Percentiles rank a stretch among this genome's conserved stretches.
These are phyloP conservation scores for Bibio marci DNA, from an alignment of 2,888 invertebrate species.

Conservation along the genomic window DNA sequence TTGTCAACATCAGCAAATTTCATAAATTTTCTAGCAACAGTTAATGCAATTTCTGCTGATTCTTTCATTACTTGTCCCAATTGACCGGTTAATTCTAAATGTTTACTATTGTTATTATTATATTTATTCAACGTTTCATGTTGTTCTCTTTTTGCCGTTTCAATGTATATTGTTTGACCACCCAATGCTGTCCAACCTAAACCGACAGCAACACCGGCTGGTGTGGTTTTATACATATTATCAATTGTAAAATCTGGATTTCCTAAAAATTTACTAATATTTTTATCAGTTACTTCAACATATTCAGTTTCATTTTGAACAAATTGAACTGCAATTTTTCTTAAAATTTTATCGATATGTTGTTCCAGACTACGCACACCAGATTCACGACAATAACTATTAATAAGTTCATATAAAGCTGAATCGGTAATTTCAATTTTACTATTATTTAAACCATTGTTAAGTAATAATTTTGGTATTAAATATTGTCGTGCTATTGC, in stretches of 20 bases:
- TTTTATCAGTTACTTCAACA: conserved; percentile 48
- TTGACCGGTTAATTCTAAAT: conserved; percentile 89
- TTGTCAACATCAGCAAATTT: conserved; percentile 44
- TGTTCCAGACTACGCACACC: conserved; percentile 96
- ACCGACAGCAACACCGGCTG: conserved; percentile 95
- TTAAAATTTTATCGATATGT: conserved; percentile 92
- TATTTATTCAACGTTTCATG: conserved; percentile 3
- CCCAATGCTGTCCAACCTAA: conserved; percentile 99
- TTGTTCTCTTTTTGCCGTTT: conserved; percentile 50
- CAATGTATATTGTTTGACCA: conserved; percentile 92
- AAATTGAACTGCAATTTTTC: conserved; percentile 91
- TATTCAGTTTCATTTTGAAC: conserved; percentile 59
- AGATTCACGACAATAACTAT: conserved; percentile 89
- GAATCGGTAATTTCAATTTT: conserved; percentile 55
- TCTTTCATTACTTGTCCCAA: conserved; percentile 99
- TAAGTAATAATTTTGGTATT: conserved; percentile 76
- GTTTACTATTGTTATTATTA: too few species aligned
- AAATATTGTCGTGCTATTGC: conserved; percentile 92
- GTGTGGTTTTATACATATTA: conserved; percentile 86
- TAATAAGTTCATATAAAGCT: conserved; percentile 65
- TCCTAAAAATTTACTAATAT: conserved; percentile 75
- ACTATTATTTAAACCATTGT: conserved; percentile 57
- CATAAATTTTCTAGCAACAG: conserved; percentile 77
- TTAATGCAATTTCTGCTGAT: conserved; percentile 78
- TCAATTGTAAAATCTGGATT: conserved; percentile 93